phyloP scores from a whole-genome alignment of 2,797 vertebrate genomes.

The Melanitta fusca region DNA sequence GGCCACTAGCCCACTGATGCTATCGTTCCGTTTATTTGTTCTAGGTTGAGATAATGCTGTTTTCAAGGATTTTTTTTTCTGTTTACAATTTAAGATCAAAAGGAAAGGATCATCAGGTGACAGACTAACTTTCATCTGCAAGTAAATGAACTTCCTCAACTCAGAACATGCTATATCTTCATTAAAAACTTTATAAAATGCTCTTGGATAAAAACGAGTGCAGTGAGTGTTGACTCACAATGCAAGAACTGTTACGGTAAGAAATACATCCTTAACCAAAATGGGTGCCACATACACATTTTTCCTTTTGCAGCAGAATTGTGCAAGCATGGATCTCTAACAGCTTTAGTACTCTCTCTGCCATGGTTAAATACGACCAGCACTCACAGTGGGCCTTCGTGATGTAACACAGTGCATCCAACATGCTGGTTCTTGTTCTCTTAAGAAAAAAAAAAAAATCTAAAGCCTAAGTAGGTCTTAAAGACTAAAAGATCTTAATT shows the following conservation, averaged over 20 bases:
- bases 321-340: not conserved
- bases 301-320: not conserved
- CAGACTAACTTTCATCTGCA: slow-evolving; percentile 81
- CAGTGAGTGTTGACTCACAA: not conserved
- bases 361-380: not conserved
- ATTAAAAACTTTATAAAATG: not conserved
- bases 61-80: slow-evolving; percentile 67
- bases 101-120: slow-evolving; percentile 80
- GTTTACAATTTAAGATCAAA: slow-evolving; percentile 89
- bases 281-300: not conserved
- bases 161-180: slow-evolving; percentile 17
- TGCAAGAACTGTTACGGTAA: not conserved
- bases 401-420: not conserved
- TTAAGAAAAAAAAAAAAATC: not conserved
- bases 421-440: not conserved
- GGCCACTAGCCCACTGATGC: slow-evolving; percentile 82
- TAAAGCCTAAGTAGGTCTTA: not conserved
- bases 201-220: not conserved
- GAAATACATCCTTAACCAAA: not conserved
- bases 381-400: fast-evolving
- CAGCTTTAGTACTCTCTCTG: not conserved
- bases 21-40: slow-evolving; percentile 85
- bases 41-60: slow-evolving; percentile 78
- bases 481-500: not conserved
- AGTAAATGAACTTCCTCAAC: slow-evolving; percentile 78